phyloP scores from a whole-genome alignment of 2,888 invertebrate species.

The Plebejus anna region DNA sequence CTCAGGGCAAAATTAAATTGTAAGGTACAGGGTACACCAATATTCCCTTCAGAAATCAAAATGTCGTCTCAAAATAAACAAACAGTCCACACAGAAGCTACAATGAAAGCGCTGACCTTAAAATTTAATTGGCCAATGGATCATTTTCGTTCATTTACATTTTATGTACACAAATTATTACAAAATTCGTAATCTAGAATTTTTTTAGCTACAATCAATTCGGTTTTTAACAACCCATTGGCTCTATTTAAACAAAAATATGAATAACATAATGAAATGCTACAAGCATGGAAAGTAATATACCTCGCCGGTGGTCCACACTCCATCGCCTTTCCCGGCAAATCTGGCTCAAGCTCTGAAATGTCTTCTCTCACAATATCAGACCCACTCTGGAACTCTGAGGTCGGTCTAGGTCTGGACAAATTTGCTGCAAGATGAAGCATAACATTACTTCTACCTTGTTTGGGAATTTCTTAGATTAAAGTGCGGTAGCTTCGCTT shows the following conservation, averaged over 20 bases:
- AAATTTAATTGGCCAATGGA: slow-evolving; percentile 18
- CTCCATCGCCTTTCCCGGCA: slow-evolving; percentile 61
- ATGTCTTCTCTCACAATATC: slow-evolving; percentile 80
- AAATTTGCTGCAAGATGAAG: slow-evolving; percentile 56
- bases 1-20: slow-evolving; percentile 25
- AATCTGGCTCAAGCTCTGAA: slow-evolving; percentile 77
- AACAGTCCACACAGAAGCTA: slow-evolving; percentile 62
- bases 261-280: background rate
- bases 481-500: too few relatives aligned
- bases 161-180: background rate
- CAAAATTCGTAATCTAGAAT: background rate
- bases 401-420: slow-evolving; percentile 65
- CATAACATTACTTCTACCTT: background rate
- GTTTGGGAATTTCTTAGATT: background rate
- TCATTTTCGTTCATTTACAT: background rate
- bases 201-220: background rate
- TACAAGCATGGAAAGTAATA: slow-evolving; percentile 41
- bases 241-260: background rate
- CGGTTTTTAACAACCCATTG: slow-evolving; percentile 13
- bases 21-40: slow-evolving; percentile 24
- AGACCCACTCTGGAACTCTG: slow-evolving; percentile 73
- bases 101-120: slow-evolving; percentile 67
- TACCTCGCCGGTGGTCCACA: slow-evolving; percentile 86
- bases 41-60: slow-evolving; percentile 30
- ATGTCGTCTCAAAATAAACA: slow-evolving; percentile 36